Conservation (phyloP, 1,140 invertebrate genomes). For the Euschistus heros region DNA sequence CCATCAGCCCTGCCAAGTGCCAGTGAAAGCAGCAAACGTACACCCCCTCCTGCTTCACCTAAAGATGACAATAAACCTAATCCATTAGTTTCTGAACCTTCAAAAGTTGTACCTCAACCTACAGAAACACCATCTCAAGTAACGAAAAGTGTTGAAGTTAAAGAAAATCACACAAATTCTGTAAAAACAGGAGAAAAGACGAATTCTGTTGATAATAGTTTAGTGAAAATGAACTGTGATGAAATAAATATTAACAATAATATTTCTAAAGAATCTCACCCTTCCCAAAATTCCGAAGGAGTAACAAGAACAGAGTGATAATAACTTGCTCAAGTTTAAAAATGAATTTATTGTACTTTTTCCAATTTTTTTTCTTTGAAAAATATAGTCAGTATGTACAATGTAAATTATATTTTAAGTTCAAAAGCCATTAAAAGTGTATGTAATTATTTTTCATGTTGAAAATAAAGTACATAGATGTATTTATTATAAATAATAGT, state of each 20-base stretch:
- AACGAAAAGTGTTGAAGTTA: constrained; percentile 1
- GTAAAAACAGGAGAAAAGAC: not conserved
- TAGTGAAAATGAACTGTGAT: constrained; percentile 17
- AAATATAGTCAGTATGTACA: not conserved
- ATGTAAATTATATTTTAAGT: not conserved
- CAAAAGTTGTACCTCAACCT: not conserved
- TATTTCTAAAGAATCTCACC: constrained; percentile 12
- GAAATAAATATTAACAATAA: constrained; percentile 13
- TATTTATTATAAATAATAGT: constrained; percentile 8
- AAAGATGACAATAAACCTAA: constrained; percentile 1
- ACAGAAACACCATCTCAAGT: not conserved
- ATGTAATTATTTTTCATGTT: constrained; percentile 3
- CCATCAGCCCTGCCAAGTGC: not conserved
- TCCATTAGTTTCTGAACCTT: not conserved
- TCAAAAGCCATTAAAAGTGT: not conserved
- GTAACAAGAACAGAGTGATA: not conserved
- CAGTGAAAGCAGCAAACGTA: not conserved
- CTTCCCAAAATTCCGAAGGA: constrained; percentile 3
- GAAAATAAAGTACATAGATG: constrained; percentile 1
- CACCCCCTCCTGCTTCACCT: not conserved
- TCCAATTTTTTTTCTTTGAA: not conserved
- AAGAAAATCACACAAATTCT: not conserved
- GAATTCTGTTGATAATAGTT: not conserved
- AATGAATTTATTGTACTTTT: constrained; percentile 7
- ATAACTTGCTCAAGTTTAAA: constrained; percentile 2